Base-by-base conservation (phyloP, 2,113 vertebrate genomes). In the Mesocricetus auratus region DNA sequence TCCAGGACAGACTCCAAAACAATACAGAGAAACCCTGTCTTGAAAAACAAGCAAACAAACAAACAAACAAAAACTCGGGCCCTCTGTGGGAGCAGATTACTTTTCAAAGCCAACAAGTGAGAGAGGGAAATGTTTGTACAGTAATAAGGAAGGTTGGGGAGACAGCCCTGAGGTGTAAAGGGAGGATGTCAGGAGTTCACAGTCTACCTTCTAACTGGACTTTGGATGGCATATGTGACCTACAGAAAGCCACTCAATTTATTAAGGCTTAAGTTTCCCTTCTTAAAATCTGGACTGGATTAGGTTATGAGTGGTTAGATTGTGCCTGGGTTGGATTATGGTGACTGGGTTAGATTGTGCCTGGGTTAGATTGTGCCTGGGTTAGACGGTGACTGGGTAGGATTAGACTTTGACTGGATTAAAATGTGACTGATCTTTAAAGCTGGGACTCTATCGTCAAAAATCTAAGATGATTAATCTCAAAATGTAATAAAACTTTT, bases 401-500 rank as follows among this genome's bases (percentile, higher is more conserved):
- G 68, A 17, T 36, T 69, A 2, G 22, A 45, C n/a, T 2, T 11
- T 29, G 42, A 29, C 42, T 7, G 26, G 42, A 45, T 47, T 47
- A 77, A 45, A 47, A 29, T 29, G 13, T 47, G 73, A 62, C 17
- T 89, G 47, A 33, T 16, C 36, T 71, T 36, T 69, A 47, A 82
- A 42, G 53, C 26, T 94, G 94, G 94, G 47, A 78, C 58, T 95
- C 89, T 91, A 87, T n/a, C 42, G n/a, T 58, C 16, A 87, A 16
- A 10, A 73, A 42, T 66, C 47, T 42, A 89, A 93, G 12, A 4
- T 22, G 83, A 13, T 36, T 83, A 42, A 42, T 56, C 83, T 95
- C 53, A 95, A 92, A 93, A 93, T 33, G 9, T 45, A 89, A 91
- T 15, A 29, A 86, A 94, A 86, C 36, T 77, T 86, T 91, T 81